Conservation (phyloP, 2,888 invertebrate species). For the Chalcis sispes region DNA sequence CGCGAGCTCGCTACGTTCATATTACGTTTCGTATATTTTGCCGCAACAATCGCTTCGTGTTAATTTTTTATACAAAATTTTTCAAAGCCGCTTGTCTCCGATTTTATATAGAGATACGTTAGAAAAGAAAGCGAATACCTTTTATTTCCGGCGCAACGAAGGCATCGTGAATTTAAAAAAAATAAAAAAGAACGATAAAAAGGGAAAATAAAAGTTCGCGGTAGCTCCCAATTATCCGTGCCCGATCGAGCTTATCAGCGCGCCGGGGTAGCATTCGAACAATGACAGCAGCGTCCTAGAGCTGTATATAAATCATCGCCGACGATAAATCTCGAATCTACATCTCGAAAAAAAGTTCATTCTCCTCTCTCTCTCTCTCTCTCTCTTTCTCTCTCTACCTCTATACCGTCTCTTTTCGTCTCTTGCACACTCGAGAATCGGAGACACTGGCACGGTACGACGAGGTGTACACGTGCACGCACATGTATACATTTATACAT, state of each 20-base stretch:
- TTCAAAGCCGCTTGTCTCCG: too few relatives aligned
- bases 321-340: slow-evolving; percentile 49
- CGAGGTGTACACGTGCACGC: slow-evolving; percentile 15
- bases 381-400: not conserved
- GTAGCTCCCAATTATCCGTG: slow-evolving; percentile 21
- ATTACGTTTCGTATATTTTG: too few relatives aligned
- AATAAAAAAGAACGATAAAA: too few relatives aligned
- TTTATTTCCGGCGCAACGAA: too few relatives aligned
- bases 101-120: too few relatives aligned
- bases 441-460: slow-evolving; percentile 25
- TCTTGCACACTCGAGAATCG: slow-evolving; percentile 22
- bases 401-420: not conserved
- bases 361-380: slow-evolving; percentile 11
- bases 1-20: too few relatives aligned
- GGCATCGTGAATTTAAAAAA: too few relatives aligned
- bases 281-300: slow-evolving; percentile 25
- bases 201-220: not conserved
- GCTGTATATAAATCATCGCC: slow-evolving; percentile 45
- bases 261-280: not conserved
- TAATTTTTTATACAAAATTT: too few relatives aligned
- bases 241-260: not conserved
- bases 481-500: not conserved
- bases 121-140: too few relatives aligned
- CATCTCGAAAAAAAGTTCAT: slow-evolving; percentile 20
- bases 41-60: too few relatives aligned